Percentiles rank a stretch among this genome's conserved stretches.
These are phyloP conservation scores for Dynastes hyllus DNA, from an alignment of 2,888 invertebrate genomes.

Conservation along the genomic window DNA sequence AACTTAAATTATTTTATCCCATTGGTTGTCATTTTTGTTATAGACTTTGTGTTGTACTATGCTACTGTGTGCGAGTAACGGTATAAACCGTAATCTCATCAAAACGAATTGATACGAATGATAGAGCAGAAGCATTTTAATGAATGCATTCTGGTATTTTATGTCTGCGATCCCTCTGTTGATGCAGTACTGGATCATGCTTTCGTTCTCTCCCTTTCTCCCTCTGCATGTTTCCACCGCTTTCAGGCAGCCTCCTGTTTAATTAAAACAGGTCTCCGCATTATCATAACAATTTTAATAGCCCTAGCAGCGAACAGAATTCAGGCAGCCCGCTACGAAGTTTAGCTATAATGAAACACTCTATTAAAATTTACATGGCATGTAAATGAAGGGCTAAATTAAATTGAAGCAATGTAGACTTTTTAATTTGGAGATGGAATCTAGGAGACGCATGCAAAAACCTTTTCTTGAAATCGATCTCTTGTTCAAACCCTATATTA, in stretches of 20 bases:
- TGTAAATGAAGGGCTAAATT: slow-evolving; percentile 39
- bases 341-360: slow-evolving; percentile 46
- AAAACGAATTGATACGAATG: background rate
- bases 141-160: slow-evolving; percentile 9
- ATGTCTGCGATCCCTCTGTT: background rate
- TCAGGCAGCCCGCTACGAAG: slow-evolving; percentile 4
- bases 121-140: background rate
- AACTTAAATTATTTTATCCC: too few species aligned
- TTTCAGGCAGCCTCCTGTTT: slow-evolving; percentile 25
- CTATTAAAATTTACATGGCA: slow-evolving; percentile 46
- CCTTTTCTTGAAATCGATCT: background rate
- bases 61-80: background rate
- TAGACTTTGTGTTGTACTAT: too few species aligned
- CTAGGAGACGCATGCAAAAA: background rate
- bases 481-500: background rate
- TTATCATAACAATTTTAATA: slow-evolving; percentile 49
- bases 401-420: slow-evolving; percentile 32
- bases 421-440: slow-evolving; percentile 19
- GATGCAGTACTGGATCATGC: too few species aligned
- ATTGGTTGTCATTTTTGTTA: too few species aligned
- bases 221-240: slow-evolving; percentile 18
- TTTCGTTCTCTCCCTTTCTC: background rate
- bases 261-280: slow-evolving; percentile 45
- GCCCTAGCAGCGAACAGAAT: slow-evolving; percentile 30
- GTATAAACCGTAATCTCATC: background rate